Percentiles rank a stretch among this genome's conserved stretches.
phyloP scores from a whole-genome alignment of 2,888 invertebrate genomes.

The Harpagoxenus sublaevis region DNA sequence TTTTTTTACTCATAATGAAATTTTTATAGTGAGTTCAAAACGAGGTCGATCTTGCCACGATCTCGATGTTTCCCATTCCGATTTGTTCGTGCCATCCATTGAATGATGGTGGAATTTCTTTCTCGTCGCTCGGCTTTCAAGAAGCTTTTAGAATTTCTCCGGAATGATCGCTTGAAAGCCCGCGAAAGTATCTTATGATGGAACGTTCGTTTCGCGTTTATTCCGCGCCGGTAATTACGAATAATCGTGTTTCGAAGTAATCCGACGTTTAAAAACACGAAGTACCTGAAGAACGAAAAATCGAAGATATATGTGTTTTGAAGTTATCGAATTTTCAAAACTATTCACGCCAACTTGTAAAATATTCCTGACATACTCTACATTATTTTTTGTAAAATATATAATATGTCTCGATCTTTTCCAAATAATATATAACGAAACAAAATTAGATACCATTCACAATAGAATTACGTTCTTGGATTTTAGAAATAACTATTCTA shows the following conservation, averaged over 20 bases:
- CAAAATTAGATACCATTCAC: background rate
- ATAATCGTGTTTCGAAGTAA: slow-evolving; percentile 44
- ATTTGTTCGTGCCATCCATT: slow-evolving; percentile 48
- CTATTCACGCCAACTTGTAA: background rate
- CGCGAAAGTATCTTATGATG: slow-evolving; percentile 49
- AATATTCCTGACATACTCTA: background rate
- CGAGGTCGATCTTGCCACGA: slow-evolving; percentile 46
- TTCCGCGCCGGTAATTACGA: slow-evolving; percentile 51
- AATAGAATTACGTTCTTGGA: background rate
- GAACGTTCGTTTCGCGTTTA: slow-evolving; percentile 50
- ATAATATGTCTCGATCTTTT: background rate
- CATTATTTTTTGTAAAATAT: background rate
- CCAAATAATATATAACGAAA: background rate
- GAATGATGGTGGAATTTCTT: slow-evolving; percentile 52
- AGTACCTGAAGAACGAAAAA: slow-evolving; percentile 15
- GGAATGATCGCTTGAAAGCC: slow-evolving; percentile 54
- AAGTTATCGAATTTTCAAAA: background rate
- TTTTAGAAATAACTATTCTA: background rate
- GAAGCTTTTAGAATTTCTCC: slow-evolving; percentile 54
- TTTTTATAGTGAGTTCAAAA: slow-evolving; percentile 33
- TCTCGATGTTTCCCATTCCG: slow-evolving; percentile 52
- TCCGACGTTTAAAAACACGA: slow-evolving; percentile 38
- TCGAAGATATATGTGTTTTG: background rate
- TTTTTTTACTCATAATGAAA: slow-evolving; percentile 40
- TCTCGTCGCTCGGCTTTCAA: slow-evolving; percentile 54